Base-by-base conservation (phyloP, 2,888 invertebrate genomes). In the Notodonta ziczac region DNA sequence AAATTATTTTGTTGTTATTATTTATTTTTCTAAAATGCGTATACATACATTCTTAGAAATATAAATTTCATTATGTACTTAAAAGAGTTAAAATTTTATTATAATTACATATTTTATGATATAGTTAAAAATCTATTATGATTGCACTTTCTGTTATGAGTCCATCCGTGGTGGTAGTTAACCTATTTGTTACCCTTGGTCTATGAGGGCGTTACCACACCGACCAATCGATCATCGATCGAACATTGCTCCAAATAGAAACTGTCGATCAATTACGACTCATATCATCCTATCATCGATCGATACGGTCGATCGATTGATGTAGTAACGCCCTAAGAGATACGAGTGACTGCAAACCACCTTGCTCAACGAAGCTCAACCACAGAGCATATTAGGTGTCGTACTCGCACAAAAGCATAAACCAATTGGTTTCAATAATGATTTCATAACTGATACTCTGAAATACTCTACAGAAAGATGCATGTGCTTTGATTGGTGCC, bases 301-400 rank as follows among this genome's bases (percentile, higher is more conserved):
- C 24, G 24, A 24, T 24, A 24, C 24, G 24, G 24, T 24, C 24
- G 24, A 24, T 24, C 24, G 24, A 2, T 24, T 24, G 24, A 24
- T 24, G 24, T 24, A 24, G 24, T 24, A 24, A 24, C 24, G 2
- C 24, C 24, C 24, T 39, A n/a, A 39, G 54, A 39, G 54, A 54
- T 39, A 24, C n/a, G 46, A 58, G 65, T 67, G 66, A 57, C 62
- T 67, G 60, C 60, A 62, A 69, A 66, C 58, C 72, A 76, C 69
- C 77, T 88, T 91, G 93, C 93, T 93, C 93, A 93, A 91, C 80
- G 75, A 75, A 83, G 90, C 90, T 91, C 87, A 90, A 90, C 74
- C 76, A 73, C 67, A 70, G 83, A 76, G 79, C 79, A 72, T 77
- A 73, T 77, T 81, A 80, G 74, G 78, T 80, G 74, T 82, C 72